A percentile compares a stretch with the other conserved stretches of the same genome.
Conservation (phyloP, 2,113 vertebrate species). For the Gasterosteus aculeatus region DNA sequence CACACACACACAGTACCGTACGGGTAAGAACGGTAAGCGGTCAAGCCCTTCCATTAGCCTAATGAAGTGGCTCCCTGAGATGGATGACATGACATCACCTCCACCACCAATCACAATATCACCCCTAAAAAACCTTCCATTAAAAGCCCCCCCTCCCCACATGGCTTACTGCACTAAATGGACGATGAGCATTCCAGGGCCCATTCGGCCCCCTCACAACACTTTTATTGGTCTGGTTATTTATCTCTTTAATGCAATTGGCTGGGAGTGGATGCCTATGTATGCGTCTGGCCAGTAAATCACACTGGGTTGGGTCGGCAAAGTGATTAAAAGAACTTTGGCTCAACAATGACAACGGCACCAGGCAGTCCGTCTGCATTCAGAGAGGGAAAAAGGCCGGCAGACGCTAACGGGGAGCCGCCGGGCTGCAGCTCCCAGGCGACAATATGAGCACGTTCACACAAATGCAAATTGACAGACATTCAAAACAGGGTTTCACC, state of each 20-base stretch:
- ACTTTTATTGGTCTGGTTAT: conserved; percentile 80
- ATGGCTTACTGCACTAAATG: conserved; percentile 66
- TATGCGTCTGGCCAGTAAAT: conserved; percentile 67
- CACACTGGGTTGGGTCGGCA: conserved; percentile 38
- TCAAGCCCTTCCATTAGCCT: conserved; percentile 80
- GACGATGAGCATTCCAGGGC: conserved; percentile 70
- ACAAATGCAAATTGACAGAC: conserved; percentile 4
- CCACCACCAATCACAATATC: conserved; percentile 75
- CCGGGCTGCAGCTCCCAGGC: neutral
- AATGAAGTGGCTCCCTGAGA: conserved; percentile 81
- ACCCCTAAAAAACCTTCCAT: conserved; percentile 76
- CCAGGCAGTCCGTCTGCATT: conserved; percentile 44
- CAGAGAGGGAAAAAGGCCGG: conserved; percentile 20
- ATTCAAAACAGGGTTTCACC: neutral
- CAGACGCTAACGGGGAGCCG: neutral
- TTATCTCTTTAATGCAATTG: conserved; percentile 81
- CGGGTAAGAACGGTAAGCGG: conserved; percentile 47
- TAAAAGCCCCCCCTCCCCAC: conserved; percentile 61
- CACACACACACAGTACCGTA: conserved; percentile 40
- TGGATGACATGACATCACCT: conserved; percentile 80
- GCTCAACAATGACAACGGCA: conserved; percentile 70
- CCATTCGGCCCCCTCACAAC: conserved; percentile 54
- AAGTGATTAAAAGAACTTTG: conserved; percentile 77
- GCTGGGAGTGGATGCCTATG: conserved; percentile 69
- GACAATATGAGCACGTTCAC: neutral